These are phyloP conservation scores for Ceramica pisi DNA, from an alignment of 2,888 invertebrate genomes.

Conservation along the genomic window DNA sequence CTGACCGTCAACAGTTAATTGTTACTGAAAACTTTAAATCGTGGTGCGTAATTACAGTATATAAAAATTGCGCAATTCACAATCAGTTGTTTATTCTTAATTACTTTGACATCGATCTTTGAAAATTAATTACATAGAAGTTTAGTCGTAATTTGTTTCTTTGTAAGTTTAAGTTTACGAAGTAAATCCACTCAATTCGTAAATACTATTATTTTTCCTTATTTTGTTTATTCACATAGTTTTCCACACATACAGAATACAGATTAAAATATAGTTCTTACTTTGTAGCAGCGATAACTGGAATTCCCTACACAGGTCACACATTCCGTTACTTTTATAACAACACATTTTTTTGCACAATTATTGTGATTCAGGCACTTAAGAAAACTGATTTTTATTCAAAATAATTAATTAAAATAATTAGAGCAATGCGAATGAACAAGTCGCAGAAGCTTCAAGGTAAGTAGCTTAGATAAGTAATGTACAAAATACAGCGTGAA, in stretches of 20 bases:
- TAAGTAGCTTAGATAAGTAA: constrained; percentile 89
- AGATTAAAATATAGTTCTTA: constrained; percentile 74
- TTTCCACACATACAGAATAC: neutral
- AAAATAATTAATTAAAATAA: constrained; percentile 70
- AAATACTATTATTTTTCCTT: neutral
- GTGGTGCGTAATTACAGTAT: constrained; percentile 4
- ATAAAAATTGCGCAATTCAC: constrained; percentile 17
- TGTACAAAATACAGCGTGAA: constrained; percentile 86
- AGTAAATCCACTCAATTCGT: neutral
- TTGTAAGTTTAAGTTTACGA: neutral
- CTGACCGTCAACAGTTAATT: neutral
- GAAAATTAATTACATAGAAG: neutral
- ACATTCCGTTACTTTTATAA: constrained; percentile 86
- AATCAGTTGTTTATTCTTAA: neutral
- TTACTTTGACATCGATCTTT: neutral
- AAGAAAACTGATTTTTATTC: constrained; percentile 51
- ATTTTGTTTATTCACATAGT: neutral
- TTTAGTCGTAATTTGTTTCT: neutral
- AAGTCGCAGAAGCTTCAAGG: constrained; percentile 87
- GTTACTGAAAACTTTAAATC: neutral
- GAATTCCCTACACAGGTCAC: constrained; percentile 87
- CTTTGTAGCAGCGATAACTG: constrained; percentile 85
- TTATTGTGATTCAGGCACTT: constrained; percentile 46
- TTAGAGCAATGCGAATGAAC: constrained; percentile 77
- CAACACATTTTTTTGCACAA: constrained; percentile 86